Evolutionary conservation across 2,888 invertebrate genomes (phyloP).

Genomic region (Sipunculus nudus): DNA sequence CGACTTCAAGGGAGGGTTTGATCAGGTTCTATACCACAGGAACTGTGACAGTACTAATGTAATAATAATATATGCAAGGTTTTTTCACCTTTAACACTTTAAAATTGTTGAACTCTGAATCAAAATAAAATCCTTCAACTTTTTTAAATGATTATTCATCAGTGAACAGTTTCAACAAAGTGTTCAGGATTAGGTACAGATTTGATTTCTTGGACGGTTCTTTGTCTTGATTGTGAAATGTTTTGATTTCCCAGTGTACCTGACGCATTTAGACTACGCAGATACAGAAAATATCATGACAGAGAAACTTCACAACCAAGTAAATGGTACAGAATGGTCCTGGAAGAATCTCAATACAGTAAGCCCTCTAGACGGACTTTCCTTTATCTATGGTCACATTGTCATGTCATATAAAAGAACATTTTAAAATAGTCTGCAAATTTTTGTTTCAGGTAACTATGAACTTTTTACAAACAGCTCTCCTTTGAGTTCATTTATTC

Average conservation of each 20-base stretch:
- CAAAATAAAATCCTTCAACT: no score
- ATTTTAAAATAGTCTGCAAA: neutral
- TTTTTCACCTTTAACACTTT: no score
- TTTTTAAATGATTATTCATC: no score
- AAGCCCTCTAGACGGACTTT: slow-evolving; percentile 21
- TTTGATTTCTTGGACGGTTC: neutral
- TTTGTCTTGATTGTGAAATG: neutral
- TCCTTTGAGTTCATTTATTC: neutral
- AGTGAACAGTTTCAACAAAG: no score
- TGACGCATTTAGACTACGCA: slow-evolving; percentile 97
- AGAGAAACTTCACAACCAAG: slow-evolving; percentile 96
- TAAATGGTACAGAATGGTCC: slow-evolving; percentile 98
- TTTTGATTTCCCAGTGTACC: slow-evolving; percentile 75
- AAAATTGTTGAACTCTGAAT: no score
- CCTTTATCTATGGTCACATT: neutral
- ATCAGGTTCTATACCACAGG: no score
- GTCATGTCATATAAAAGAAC: neutral
- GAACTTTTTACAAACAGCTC: neutral
- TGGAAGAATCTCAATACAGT: slow-evolving; percentile 98
- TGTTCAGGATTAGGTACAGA: no score
- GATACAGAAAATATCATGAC: slow-evolving; percentile 99
- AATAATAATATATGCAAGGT: no score
- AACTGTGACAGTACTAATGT: no score
- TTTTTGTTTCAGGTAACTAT: neutral
- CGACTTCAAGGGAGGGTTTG: no score